Percentiles rank a stretch among this genome's conserved stretches.
phyloP scores from a whole-genome alignment of 2,113 vertebrate species.

The Phrynocephalus versicolor region DNA sequence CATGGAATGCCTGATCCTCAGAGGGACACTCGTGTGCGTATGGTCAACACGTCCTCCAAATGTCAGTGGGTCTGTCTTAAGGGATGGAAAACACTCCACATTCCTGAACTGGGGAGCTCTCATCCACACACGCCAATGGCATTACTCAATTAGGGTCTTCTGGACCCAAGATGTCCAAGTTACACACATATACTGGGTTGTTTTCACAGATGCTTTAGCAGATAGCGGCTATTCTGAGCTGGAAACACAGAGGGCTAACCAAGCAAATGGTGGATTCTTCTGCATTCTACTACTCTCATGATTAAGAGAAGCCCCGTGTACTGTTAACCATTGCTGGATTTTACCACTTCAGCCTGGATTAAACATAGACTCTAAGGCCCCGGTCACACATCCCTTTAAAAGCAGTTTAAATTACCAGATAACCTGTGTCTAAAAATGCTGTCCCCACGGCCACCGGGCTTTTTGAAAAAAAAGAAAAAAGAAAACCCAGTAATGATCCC shows the following conservation, averaged over 20 bases:
- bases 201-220: slow-evolving; percentile 15
- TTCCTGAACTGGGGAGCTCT: neutral
- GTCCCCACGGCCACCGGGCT: no score
- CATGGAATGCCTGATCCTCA: neutral
- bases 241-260: neutral
- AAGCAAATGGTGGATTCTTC: neutral
- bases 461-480: no score
- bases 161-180: neutral
- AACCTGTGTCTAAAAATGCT: no score
- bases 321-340: neutral
- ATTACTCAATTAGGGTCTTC: slow-evolving; percentile 5
- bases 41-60: slow-evolving; percentile 17
- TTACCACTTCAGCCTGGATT: neutral
- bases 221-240: neutral
- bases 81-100: slow-evolving; percentile 3
- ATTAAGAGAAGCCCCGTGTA: neutral
- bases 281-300: neutral
- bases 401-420: no score
- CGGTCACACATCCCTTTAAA: no score
- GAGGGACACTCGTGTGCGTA: slow-evolving; percentile 4
- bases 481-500: no score
- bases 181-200: neutral
- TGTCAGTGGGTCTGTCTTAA: neutral
- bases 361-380: no score
- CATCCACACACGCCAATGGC: neutral